Base-by-base conservation (phyloP, 2,888 invertebrate genomes). In the Brenthis ino region DNA sequence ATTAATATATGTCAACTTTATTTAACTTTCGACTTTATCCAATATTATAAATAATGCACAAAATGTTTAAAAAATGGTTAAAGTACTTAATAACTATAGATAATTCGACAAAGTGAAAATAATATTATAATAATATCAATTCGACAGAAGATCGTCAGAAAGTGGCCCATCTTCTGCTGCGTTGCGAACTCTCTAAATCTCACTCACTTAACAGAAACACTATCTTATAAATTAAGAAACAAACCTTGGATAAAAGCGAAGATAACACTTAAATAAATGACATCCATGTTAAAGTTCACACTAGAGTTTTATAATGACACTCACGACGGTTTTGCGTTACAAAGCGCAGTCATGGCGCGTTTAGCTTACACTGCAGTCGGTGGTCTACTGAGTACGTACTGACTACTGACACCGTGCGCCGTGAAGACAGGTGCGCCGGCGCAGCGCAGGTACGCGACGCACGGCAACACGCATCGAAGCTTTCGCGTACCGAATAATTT, bases 401-500 rank as follows among this genome's bases (percentile, higher is more conserved):
- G 16, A n/a, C 50, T 50, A 51, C 51, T 12, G n/a, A 51, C 61
- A 67, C 71, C 57, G 64, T 65, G 69, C 67, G 47, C 28, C 28
- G 28, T 28, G 75, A 75, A 78, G 37, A 80, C 87, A 87, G 85
- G 87, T 86, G 77, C 75, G 77, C 74, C 53, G 55, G 72, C 74
- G 76, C 75, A 75, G 69, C 73, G 72, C 74, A 72, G 72, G 71
- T 71, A 73, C 63, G 53, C 68, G 63, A 64, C 70, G 69, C 82
- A 81, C 82, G 80, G 65, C 56, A 81, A 81, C 64, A 67, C 60
- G 64, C 61, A 68, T 65, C 72, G 67, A 78, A 84, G 86, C 84
- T 86, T 87, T 86, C 86, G 86, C 87, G 87, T 76, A 82, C 85
- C 81, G 85, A 88, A 86, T 88, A 85, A 83, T 87, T 86, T 83